A percentile compares a stretch with the other conserved stretches of the same genome.
These are phyloP conservation scores for Helicoverpa zea DNA, from an alignment of 1,140 invertebrate genomes.

Conservation along the genomic window DNA sequence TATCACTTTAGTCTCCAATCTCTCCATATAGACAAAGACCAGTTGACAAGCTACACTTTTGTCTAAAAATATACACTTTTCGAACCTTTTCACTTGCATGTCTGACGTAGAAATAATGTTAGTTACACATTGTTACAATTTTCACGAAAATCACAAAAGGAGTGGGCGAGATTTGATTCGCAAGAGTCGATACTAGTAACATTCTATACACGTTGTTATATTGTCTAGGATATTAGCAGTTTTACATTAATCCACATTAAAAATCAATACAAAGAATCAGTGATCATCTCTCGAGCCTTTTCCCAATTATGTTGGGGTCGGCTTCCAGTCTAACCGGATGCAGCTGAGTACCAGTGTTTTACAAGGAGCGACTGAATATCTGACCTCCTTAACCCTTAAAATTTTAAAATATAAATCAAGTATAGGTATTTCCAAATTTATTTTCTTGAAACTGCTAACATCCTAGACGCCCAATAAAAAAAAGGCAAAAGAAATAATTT, in stretches of 20 bases:
- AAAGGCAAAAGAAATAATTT: conserved; percentile 40
- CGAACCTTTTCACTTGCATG: not conserved
- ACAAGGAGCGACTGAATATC: too few species aligned
- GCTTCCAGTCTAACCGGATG: too few species aligned
- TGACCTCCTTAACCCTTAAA: too few species aligned
- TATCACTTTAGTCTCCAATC: too few species aligned
- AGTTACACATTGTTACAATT: conserved; percentile 28
- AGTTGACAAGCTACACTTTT: not conserved
- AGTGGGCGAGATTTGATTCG: not conserved
- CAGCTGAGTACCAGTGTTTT: too few species aligned
- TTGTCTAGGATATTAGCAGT: conserved; percentile 30
- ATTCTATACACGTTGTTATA: conserved; percentile 20
- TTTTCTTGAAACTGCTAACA: conserved; percentile 6
- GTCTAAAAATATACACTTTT: conserved; percentile 13
- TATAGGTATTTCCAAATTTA: too few species aligned
- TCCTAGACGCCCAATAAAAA: conserved; percentile 9
- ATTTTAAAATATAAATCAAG: too few species aligned
- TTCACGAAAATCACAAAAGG: conserved; percentile 28
- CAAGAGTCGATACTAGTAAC: not conserved
- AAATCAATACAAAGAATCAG: too few species aligned
- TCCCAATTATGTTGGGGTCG: too few species aligned
- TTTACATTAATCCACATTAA: not conserved
- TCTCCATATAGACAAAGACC: not conserved
- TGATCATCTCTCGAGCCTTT: too few species aligned
- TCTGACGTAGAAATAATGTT: conserved; percentile 8